Evolutionary conservation across 2,113 vertebrate species (phyloP), one percentile per base, ranked within the genome.

Genomic region (Abramis brama): DNA sequence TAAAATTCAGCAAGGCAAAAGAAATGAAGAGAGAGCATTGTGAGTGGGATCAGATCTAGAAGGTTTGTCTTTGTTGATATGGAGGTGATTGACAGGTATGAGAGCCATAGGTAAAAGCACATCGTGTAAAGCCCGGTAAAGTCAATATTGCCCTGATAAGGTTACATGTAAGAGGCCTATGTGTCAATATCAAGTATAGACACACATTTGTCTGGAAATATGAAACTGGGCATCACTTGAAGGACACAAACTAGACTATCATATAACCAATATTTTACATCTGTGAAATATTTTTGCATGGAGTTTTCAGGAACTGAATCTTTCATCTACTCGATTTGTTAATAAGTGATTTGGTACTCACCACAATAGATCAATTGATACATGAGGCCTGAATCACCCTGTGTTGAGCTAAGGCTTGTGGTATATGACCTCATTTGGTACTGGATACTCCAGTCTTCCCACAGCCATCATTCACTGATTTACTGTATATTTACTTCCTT

Each of bases 341-440:
- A 45, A 68, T 66, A 23, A 47, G 73, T 45, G 13, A n/a, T 50
- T 33, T 21, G 4, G 39, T 62, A 66, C 21, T 70, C 77, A 36
- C 36, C n/a, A 19, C 39, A 78, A 60, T 62, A 75, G 62, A 66
- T 85, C 52, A 73, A 17, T 52, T 86, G 39, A 73, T 66, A 33
- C 30, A 78, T 21, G 30, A 43, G 60, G 45, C 36, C 57, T 84
- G 52, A 83, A 57, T 55, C 33, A 57, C 30, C 8, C 64, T n/a
- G 78, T 47, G 66, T 68, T 79, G 23, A 55, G 64, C 55, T 57
- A 57, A 23, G 55, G 55, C 47, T 68, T 86, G 81, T 39, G 74
- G 68, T 50, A 71, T 88, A 81, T 88, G 87, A 88, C 45, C 77
- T 88, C 87, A 86, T 75, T 50, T 36, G 70, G 47, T 73, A 84